A percentile compares a stretch with the other conserved stretches of the same genome.
These are phyloP conservation scores for Syngnathus rostellatus DNA, from an alignment of 2,797 vertebrate genomes.

Conservation along the genomic window DNA sequence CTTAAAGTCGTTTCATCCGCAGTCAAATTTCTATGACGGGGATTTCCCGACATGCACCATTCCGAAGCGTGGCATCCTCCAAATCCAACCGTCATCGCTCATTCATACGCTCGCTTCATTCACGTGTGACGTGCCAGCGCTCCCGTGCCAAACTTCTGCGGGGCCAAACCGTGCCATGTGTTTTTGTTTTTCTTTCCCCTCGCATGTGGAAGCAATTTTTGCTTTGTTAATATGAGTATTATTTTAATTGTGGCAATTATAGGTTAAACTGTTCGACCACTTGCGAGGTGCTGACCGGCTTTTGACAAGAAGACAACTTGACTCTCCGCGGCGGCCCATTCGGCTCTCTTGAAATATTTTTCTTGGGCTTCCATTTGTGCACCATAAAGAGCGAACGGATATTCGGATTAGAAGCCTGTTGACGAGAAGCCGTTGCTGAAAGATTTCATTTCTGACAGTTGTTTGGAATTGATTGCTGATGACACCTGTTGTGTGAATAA, in stretches of 20 bases:
- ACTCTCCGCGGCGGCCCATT: slow-evolving; percentile 31
- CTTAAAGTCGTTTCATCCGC: slow-evolving; percentile 26
- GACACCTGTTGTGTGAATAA: not conserved
- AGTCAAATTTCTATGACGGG: slow-evolving; percentile 29
- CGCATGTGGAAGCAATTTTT: slow-evolving; percentile 75
- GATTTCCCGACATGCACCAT: slow-evolving; percentile 47
- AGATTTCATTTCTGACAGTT: not conserved
- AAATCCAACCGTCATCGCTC: slow-evolving; percentile 30
- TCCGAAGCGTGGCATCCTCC: slow-evolving; percentile 21
- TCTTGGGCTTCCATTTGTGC: slow-evolving; percentile 13
- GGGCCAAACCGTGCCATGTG: slow-evolving; percentile 47
- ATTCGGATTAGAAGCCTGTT: not conserved
- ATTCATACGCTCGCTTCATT: slow-evolving; percentile 42
- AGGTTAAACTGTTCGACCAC: slow-evolving; percentile 73
- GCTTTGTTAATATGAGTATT: slow-evolving; percentile 75
- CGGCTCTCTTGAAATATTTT: slow-evolving; percentile 15
- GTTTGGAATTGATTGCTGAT: not conserved
- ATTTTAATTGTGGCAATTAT: slow-evolving; percentile 76
- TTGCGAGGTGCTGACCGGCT: slow-evolving; percentile 54
- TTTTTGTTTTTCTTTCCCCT: slow-evolving; percentile 56
- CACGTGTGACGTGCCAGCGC: slow-evolving; percentile 44
- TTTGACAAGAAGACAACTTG: slow-evolving; percentile 52
- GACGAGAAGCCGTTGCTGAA: not conserved
- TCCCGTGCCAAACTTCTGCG: slow-evolving; percentile 42
- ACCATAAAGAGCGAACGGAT: not conserved